Evolutionary conservation across 2,797 vertebrate genomes (phyloP).

Genomic region (Chaetodon trifasciatus): DNA sequence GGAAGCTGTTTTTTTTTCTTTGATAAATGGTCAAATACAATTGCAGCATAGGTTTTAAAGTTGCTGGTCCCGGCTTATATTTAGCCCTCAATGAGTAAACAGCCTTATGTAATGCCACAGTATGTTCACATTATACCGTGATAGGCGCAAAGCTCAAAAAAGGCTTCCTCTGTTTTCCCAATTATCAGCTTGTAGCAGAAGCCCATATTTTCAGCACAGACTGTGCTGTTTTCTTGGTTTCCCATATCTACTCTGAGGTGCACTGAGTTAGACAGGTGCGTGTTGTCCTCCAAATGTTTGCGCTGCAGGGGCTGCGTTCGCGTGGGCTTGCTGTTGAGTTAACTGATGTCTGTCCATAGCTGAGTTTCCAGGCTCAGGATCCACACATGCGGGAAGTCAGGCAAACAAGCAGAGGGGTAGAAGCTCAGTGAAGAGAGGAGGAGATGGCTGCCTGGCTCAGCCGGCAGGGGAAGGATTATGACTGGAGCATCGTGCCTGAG

Average conservation of each 20-base stretch:
- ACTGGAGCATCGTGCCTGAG: slow-evolving; percentile 64
- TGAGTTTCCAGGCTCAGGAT: slow-evolving; percentile 44
- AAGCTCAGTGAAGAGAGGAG: slow-evolving; percentile 31
- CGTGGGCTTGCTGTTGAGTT: slow-evolving; percentile 63
- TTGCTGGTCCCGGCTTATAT: slow-evolving; percentile 32
- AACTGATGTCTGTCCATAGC: slow-evolving; percentile 65
- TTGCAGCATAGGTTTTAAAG: slow-evolving; percentile 8
- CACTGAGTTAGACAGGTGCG: slow-evolving; percentile 54
- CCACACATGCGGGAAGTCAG: slow-evolving; percentile 50
- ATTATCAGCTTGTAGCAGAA: slow-evolving; percentile 39
- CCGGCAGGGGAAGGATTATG: slow-evolving; percentile 56
- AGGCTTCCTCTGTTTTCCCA: slow-evolving; percentile 15
- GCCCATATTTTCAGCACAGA: slow-evolving; percentile 32
- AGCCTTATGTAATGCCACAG: slow-evolving; percentile 36
- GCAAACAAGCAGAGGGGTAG: slow-evolving; percentile 41
- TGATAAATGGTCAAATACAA: slow-evolving; percentile 6
- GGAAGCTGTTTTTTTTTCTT: neutral
- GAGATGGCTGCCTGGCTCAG: slow-evolving; percentile 43
- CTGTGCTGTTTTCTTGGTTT: slow-evolving; percentile 30
- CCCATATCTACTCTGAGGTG: slow-evolving; percentile 36
- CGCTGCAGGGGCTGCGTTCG: slow-evolving; percentile 51
- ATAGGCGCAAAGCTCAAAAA: slow-evolving; percentile 30
- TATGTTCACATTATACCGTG: slow-evolving; percentile 45
- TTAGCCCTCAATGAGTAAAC: slow-evolving; percentile 44
- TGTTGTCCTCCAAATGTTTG: slow-evolving; percentile 68